A percentile compares a stretch with the other conserved stretches of the same genome.
Conservation (phyloP, 1,140 invertebrate species). For the Brachionus asplanchnoidis region DNA sequence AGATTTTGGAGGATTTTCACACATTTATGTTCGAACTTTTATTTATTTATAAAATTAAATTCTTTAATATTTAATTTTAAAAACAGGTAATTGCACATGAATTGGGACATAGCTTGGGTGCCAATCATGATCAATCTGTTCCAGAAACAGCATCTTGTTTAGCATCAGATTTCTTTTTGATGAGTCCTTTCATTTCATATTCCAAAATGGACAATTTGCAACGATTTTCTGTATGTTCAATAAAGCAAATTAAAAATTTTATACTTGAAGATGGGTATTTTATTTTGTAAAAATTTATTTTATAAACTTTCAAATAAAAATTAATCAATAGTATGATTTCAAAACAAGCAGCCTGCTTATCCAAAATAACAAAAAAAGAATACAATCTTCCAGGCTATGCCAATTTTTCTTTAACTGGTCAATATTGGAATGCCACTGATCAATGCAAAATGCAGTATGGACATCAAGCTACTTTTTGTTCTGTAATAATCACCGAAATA, state of each 20-base stretch:
- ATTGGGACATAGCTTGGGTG: background rate
- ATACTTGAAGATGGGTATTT: background rate
- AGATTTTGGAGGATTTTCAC: background rate
- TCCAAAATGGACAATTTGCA: background rate
- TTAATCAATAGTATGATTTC: background rate
- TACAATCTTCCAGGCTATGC: background rate
- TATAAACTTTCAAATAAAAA: background rate
- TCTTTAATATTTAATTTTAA: no score
- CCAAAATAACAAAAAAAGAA: background rate
- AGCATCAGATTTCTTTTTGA: background rate
- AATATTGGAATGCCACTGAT: background rate
- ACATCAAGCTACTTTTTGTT: background rate
- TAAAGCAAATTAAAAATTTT: background rate
- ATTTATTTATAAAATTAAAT: background rate
- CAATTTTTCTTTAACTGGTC: background rate
- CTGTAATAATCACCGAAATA: background rate
- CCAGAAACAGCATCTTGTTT: background rate
- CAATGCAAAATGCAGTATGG: background rate
- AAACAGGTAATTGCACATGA: background rate
- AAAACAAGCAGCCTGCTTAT: background rate
- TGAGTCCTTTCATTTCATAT: background rate
- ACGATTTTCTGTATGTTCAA: background rate
- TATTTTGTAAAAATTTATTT: background rate
- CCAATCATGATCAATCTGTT: background rate
- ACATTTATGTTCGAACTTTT: background rate